Evolutionary conservation across 53 echinoderm and acorn worm species (phyloP).

Genomic region (Temnopleurus reevesii): DNA sequence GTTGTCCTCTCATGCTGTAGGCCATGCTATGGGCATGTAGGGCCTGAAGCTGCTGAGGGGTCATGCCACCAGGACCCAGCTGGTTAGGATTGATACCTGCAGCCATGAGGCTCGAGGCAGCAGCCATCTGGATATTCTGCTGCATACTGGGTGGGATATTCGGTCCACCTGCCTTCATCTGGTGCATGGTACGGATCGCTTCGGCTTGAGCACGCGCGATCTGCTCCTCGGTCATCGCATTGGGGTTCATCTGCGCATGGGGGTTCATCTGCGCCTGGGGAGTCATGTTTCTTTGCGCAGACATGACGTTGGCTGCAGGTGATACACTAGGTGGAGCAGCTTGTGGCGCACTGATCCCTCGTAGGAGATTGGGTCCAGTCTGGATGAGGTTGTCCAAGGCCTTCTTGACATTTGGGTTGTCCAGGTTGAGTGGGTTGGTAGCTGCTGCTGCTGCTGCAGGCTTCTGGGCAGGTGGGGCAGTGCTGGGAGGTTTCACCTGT

Average conservation of each 20-base stretch:
- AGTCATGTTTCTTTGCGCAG: background rate
- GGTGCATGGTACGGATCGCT: constrained; percentile 51
- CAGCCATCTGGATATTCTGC: constrained; percentile 58
- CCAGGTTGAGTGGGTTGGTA: constrained; percentile 72
- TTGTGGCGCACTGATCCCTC: constrained; percentile 26
- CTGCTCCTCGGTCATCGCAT: background rate
- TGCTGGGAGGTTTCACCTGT: background rate
- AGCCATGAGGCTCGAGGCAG: constrained; percentile 43
- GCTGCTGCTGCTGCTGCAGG: background rate
- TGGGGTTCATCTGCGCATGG: background rate
- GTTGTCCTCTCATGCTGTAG: constrained; percentile 47
- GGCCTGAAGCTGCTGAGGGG: constrained; percentile 40
- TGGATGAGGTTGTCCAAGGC: constrained; percentile 93
- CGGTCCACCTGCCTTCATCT: background rate
- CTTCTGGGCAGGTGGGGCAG: background rate
- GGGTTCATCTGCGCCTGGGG: too few species aligned
- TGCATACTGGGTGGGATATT: background rate
- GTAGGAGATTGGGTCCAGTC: constrained; percentile 87
- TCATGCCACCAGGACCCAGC: constrained; percentile 26
- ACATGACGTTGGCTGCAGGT: background rate
- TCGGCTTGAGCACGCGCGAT: constrained; percentile 46
- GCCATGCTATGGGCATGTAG: constrained; percentile 54
- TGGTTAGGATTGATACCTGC: constrained; percentile 33
- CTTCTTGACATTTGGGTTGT: constrained; percentile 95
- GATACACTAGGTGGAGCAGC: background rate